phyloP scores from a whole-genome alignment of 2,113 vertebrate species.

The Antechinus flavipes region DNA sequence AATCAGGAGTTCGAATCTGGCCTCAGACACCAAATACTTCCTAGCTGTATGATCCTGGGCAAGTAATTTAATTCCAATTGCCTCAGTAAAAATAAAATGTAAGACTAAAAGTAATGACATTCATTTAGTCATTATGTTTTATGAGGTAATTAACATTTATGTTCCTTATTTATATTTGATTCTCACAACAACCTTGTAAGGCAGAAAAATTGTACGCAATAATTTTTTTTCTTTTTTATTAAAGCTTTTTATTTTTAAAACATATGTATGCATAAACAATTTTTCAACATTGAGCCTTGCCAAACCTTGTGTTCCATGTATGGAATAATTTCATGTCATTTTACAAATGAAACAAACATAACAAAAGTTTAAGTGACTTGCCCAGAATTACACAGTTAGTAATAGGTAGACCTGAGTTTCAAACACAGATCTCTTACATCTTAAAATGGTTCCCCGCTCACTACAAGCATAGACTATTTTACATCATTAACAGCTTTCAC shows the following conservation, averaged over 20 bases:
- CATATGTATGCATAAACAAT: no score
- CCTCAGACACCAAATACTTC: no score
- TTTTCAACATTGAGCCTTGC: no score
- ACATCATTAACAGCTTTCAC: neutral
- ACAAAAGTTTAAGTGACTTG: neutral
- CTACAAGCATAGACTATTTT: neutral
- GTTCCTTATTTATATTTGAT: neutral
- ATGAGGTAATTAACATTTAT: neutral
- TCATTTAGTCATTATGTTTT: neutral
- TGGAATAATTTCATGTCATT: neutral
- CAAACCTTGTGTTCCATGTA: neutral
- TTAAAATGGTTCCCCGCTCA: neutral
- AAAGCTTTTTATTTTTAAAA: no score
- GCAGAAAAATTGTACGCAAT: neutral
- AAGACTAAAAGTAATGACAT: neutral
- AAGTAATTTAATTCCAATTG: no score
- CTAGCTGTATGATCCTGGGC: no score
- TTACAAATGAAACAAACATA: neutral
- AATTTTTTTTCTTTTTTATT: neutral
- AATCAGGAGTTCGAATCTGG: no score
- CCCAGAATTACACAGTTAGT: neutral
- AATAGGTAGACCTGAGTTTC: neutral
- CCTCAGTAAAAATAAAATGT: neutral
- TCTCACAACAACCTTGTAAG: neutral
- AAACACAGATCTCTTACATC: neutral